A percentile compares a stretch with the other conserved stretches of the same genome.
Evolutionary conservation across 2,113 vertebrate species (phyloP).

Genomic region (Trogon melanurus): DNA sequence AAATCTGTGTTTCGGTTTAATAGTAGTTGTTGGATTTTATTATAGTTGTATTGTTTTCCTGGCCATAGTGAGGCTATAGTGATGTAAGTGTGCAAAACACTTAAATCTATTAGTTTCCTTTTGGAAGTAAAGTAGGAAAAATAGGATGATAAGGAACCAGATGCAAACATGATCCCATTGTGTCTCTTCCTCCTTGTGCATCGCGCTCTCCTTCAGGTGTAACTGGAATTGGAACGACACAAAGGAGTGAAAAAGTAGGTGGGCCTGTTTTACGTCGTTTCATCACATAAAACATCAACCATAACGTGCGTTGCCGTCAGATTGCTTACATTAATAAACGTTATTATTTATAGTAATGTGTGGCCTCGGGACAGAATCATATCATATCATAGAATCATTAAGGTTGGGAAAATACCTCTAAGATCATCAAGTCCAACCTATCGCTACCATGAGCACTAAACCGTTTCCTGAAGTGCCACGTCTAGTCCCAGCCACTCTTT

Average conservation of each 20-base stretch:
- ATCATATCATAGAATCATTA: too few species aligned
- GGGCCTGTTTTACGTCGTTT: neutral
- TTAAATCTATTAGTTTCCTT: neutral
- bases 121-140: neutral
- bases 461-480: too few species aligned
- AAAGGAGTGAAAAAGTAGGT: neutral
- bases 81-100: neutral
- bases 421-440: too few species aligned
- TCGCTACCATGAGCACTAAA: too few species aligned
- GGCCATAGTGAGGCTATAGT: neutral
- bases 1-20: neutral
- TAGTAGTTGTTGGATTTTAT: neutral
- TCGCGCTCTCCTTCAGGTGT: neutral
- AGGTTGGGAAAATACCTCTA: too few species aligned
- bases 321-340: neutral
- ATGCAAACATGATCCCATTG: neutral
- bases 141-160: neutral
- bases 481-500: neutral
- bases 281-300: neutral
- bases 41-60: neutral
- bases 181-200: neutral
- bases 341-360: neutral
- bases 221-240: neutral
- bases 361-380: neutral
- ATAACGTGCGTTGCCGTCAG: fast-evolving